Base-by-base conservation (phyloP, 2,113 vertebrate species). In the Spizaetus ornatus region DNA sequence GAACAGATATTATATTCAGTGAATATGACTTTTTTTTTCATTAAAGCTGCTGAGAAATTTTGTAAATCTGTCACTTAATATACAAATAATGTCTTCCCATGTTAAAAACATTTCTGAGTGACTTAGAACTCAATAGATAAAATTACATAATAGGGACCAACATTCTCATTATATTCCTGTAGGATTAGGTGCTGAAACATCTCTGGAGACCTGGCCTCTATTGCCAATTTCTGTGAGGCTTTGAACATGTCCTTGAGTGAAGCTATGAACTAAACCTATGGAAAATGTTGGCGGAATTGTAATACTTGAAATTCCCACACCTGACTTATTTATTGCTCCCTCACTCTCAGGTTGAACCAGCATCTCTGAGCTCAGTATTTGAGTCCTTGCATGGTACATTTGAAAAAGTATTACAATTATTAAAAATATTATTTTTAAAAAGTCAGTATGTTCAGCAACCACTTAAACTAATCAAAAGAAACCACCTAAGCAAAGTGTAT, bases 401-500 rank as follows among this genome's bases (percentile, higher is more conserved):
- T 36, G 14, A 83, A 74, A 59, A 63, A 48, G 0, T 0, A 59
- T 53, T 29, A 29, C 52, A 53, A 20, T 13, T 10, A 61, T 59
- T 8, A 83, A 50, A 56, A 22, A 4, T 5, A 11, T 5, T 26
- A 4, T 38, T 74, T 93, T 43, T 10, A 2, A 62, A 69, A 66
- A 50, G 18, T 10, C 25, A 36, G 10, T n/a, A 26, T 67, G 16
- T 47, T 85, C 52, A 87, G 16, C 20, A 90, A 40, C 12, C 14
- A 31, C 34, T 16, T 61, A 50, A 95, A 84, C 14, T 50, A 81
- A 90, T 17, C 16, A 62, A 32, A 78, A 70, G 8, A 50, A 71
- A 70, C 15, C 0, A 0, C 17, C 50, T 25, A 26, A 48, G 21
- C 5, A 43, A 88, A 66, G 7, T 23, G 1, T 50, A 17, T 56